Evolutionary conservation across 1,140 invertebrate genomes (phyloP), one percentile per base, ranked within the genome.

Genomic region (Linepithema humile): DNA sequence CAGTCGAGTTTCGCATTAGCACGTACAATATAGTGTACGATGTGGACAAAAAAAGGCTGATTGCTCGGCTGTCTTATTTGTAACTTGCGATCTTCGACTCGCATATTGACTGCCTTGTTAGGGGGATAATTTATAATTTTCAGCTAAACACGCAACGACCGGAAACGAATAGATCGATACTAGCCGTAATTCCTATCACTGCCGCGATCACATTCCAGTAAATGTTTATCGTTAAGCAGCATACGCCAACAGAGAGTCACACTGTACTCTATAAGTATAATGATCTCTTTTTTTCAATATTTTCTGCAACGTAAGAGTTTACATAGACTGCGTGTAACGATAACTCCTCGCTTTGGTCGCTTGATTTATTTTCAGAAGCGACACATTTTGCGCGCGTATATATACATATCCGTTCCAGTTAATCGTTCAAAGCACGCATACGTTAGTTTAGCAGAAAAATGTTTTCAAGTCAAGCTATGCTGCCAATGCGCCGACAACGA

Each of bases 171-270:
- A n/a, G 20, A 64, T 35, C 26, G 35, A 64, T 20, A 35, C 17
- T 59, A 73, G 7, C 23, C 40, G n/a, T n/a, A n/a, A n/a, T 17
- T 48, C 15, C 40, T 23, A 29, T 67, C 53, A 70, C 53, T 77
- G 45, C 43, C 53, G 40, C 45, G 48, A 53, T 77, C 73, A 43
- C 75, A 88, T 88, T 88, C 86, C 86, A 75, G 9, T 60, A 85
- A 85, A 72, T 75, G 20, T 85, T 65, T 64, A 82, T 62, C 43
- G 40, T 70, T 82, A 70, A 65, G 62, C 38, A 43, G 40, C 48
- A 59, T 64, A 60, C 38, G 26, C 48, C 64, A 77, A 17, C 38
- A 45, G 20, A 26, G 45, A 77, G 64, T 32, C 20, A 17, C 15
- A 73, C 9, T 38, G 35, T 55, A 74, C 38, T 15, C 40, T 70